Base-by-base conservation (phyloP, 2,113 vertebrate species). In the Boleophthalmus pectinirostris region DNA sequence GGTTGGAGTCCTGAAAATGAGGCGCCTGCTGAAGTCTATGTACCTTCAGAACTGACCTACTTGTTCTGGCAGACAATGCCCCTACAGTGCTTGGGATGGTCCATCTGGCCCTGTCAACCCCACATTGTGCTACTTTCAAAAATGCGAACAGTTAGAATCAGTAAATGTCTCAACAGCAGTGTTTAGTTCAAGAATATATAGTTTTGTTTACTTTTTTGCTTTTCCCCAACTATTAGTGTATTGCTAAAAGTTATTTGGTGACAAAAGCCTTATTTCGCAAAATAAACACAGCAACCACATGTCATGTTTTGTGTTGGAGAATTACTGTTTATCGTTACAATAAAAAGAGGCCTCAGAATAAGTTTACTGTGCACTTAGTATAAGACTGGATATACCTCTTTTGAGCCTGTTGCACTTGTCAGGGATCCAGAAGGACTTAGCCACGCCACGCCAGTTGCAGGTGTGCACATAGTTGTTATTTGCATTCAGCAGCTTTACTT, bases 41-140 rank as follows among this genome's bases (percentile, higher is more conserved):
- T 72, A 76, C 53, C 82, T 74, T 70, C 69, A 70, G 83, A 38
- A 12, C 66, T 81, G 72, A 84, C 75, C 80, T 74, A 64, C 24
- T 75, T 78, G 75, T 77, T 68, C 68, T 76, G 68, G 72, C 77
- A 87, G 72, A 79, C 73, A 78, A 74, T 75, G 73, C 72, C 72
- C 75, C 72, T 6, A 1, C 33, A 71, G 79, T 70, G 65, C 56
- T 46, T 46, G 66, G 73, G 38, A 72, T 72, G 73, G 64, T 83
- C 73, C 56, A 66, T 73, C 60, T 85, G 70, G 68, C 81, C 81
- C 60, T 45, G 12, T 72, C 47, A 53, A 70, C 83, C 78, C 79
- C 73, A 73, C 69, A 60, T 82, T 18, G 67, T 66, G 53, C 47
- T 63, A 49, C 56, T 61, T 78, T 64, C 0, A 45, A 75, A 68